Percentiles rank a stretch among this genome's conserved stretches.
These are phyloP conservation scores for Petrosia ficiformis DNA, from an alignment of 37 sponge, comb jelly and placozoan genomes.

Conservation along the genomic window DNA sequence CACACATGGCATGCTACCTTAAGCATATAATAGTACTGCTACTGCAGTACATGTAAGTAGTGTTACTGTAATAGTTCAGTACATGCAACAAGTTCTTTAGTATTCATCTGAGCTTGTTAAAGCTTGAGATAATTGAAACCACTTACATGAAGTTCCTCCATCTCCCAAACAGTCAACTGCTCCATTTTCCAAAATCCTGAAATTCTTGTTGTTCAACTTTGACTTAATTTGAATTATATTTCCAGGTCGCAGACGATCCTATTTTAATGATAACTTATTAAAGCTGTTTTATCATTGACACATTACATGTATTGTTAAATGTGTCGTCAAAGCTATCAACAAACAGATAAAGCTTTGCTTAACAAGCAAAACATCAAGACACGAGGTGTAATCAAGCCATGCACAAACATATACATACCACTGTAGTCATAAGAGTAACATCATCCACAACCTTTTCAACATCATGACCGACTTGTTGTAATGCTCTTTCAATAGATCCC, in stretches of 20 bases:
- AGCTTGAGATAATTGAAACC: not conserved
- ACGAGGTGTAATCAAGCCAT: too few relatives aligned
- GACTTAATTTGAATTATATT: conserved; percentile 20
- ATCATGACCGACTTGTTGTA: conserved; percentile 25
- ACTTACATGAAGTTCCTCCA: conserved; percentile 36
- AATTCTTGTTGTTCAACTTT: conserved; percentile 35
- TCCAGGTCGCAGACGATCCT: conserved; percentile 37
- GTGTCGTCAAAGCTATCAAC: too few relatives aligned
- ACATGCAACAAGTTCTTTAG: too few relatives aligned
- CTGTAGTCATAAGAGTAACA: not conserved
- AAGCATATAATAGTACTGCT: too few relatives aligned
- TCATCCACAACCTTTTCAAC: conserved; percentile 25
- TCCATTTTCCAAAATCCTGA: conserved; percentile 43
- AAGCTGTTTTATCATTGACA: not conserved
- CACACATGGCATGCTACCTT: too few relatives aligned
- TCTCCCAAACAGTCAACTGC: conserved; percentile 44
- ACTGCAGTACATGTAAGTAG: too few relatives aligned
- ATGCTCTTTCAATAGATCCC: conserved; percentile 12
- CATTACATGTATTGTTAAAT: not conserved
- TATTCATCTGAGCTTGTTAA: too few relatives aligned
- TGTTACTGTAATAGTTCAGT: too few relatives aligned
- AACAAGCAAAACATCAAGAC: too few relatives aligned
- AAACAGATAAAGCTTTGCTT: too few relatives aligned
- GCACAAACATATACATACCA: too few relatives aligned
- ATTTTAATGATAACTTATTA: not conserved